These are phyloP conservation scores for Caenorhabditis wallacei DNA, from an alignment of 2,888 invertebrate genomes.

Conservation along the genomic window DNA sequence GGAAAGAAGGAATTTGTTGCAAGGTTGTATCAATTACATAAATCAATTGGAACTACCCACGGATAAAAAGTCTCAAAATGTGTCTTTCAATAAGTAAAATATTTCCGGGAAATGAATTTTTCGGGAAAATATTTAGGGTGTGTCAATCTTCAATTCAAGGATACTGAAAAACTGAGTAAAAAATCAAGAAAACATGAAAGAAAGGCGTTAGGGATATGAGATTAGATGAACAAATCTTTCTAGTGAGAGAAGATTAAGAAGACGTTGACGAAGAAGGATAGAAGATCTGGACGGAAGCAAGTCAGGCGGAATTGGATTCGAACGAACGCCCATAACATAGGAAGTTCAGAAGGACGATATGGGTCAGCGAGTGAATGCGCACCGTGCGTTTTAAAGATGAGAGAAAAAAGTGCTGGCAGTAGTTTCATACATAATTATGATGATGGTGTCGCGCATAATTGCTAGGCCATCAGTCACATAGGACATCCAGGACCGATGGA, in stretches of 20 bases:
- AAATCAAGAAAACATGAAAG: constrained; percentile 42
- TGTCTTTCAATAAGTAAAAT: constrained; percentile 3
- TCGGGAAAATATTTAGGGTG: constrained; percentile 13
- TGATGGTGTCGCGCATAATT: constrained; percentile 63
- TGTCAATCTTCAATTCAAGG: constrained; percentile 10
- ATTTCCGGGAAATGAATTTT: background rate
- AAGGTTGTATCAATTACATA: constrained; percentile 19
- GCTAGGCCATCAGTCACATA: constrained; percentile 60
- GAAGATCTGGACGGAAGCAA: constrained; percentile 43
- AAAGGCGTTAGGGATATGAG: constrained; percentile 36
- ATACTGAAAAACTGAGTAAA: background rate
- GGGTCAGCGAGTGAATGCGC: constrained; percentile 47
- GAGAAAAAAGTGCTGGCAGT: constrained; percentile 45
- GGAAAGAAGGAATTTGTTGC: background rate
- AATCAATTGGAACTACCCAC: background rate
- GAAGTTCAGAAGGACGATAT: constrained; percentile 36
- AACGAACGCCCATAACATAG: constrained; percentile 32
- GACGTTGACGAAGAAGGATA: constrained; percentile 3
- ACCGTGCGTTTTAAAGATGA: constrained; percentile 12
- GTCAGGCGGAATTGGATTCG: constrained; percentile 54
- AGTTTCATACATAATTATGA: constrained; percentile 65
- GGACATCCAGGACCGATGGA: constrained; percentile 10
- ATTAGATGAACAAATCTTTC: constrained; percentile 29
- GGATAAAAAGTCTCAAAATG: background rate
- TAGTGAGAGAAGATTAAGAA: constrained; percentile 2